Conservation (phyloP, 2,888 invertebrate species). For the Herminia tarsipennalis region DNA sequence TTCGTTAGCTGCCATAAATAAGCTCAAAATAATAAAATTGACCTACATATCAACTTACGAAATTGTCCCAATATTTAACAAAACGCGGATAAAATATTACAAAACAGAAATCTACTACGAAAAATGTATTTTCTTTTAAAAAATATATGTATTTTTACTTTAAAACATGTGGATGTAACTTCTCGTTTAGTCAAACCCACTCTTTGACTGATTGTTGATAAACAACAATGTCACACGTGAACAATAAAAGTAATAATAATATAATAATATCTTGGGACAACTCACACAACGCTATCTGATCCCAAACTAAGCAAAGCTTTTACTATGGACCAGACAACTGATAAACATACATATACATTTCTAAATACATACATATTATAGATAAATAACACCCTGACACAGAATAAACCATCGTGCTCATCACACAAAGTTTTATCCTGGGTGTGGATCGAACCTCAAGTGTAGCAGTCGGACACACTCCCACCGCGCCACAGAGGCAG, state of each 20-base stretch:
- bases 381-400: no score
- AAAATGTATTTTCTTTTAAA: not conserved
- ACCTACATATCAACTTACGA: conserved; percentile 29
- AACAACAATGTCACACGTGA: conserved; percentile 21
- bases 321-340: no score
- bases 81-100: not conserved
- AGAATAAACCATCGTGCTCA: no score
- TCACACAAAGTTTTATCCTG: no score
- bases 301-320: no score
- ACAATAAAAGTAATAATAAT: conserved; percentile 32
- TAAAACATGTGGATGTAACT: not conserved
- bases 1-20: conserved; percentile 50
- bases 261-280: no score
- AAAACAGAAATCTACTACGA: not conserved
- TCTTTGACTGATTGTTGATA: conserved; percentile 7
- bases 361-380: no score
- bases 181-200: conserved; percentile 11
- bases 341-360: no score
- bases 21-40: conserved; percentile 42
- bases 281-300: no score
- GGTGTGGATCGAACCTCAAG: no score
- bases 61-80: not conserved
- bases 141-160: not conserved
- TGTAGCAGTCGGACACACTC: no score
- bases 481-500: no score